phyloP scores from a whole-genome alignment of 2,888 invertebrate species.

The Orthosia cruda region DNA sequence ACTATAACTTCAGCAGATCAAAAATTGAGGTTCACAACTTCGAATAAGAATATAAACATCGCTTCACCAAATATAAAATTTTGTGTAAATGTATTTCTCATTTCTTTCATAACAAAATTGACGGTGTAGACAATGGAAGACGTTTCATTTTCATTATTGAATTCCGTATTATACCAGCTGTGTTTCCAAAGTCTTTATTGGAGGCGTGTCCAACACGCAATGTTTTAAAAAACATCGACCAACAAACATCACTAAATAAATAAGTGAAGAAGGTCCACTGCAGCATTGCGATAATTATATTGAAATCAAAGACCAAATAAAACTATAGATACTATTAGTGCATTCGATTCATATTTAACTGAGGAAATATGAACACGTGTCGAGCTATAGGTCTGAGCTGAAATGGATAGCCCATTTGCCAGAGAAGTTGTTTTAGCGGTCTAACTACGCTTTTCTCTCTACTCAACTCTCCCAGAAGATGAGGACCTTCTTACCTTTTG shows the following conservation, averaged over 20 bases:
- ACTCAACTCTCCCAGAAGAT: too few relatives aligned
- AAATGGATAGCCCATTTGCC: too few relatives aligned
- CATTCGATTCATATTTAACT: too few relatives aligned
- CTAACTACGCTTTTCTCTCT: too few relatives aligned
- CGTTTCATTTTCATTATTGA: constrained; percentile 24
- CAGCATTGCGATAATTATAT: neutral
- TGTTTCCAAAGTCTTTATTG: constrained; percentile 25
- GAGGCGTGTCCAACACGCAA: constrained; percentile 50
- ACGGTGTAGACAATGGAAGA: constrained; percentile 18
- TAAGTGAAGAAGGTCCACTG: neutral
- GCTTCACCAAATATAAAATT: neutral
- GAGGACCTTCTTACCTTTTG: too few relatives aligned
- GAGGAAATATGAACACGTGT: too few relatives aligned
- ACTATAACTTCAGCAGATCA: neutral
- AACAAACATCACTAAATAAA: neutral
- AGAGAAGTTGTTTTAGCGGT: too few relatives aligned
- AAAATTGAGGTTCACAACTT: neutral
- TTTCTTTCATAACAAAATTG: constrained; percentile 25
- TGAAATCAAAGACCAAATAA: too few relatives aligned
- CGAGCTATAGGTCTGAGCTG: too few relatives aligned
- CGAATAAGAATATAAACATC: neutral
- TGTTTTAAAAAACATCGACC: constrained; percentile 4
- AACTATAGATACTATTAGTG: too few relatives aligned
- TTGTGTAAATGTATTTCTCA: neutral
- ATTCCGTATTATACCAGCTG: constrained; percentile 4